Conservation (phyloP, 2,797 vertebrate species). For the Pteronotus mesoamericanus region DNA sequence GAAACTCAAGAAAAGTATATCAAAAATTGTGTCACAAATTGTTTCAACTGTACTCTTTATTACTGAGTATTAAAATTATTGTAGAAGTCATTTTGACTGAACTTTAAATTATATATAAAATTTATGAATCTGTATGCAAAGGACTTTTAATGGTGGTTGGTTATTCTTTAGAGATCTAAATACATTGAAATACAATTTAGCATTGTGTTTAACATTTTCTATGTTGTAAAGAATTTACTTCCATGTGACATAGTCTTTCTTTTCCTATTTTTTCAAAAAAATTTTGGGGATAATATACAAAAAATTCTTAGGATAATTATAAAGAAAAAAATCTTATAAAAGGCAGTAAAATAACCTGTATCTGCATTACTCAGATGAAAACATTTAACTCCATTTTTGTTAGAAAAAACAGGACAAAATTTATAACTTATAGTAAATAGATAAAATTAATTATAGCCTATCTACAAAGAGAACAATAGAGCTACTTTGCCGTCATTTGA, state of each 20-base stretch:
- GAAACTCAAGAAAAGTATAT: neutral
- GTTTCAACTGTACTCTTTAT: neutral
- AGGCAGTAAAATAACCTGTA: neutral
- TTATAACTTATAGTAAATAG: neutral
- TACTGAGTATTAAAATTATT: neutral
- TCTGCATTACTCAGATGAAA: neutral
- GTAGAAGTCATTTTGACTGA: neutral
- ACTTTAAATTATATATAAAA: neutral
- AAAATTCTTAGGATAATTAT: neutral
- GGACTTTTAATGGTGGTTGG: neutral
- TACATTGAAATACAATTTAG: neutral
- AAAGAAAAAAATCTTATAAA: neutral
- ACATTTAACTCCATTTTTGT: neutral
- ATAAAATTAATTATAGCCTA: neutral
- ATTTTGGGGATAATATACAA: neutral
- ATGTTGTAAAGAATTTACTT: neutral
- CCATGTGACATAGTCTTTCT: neutral
- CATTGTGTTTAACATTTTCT: neutral
- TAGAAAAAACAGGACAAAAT: neutral
- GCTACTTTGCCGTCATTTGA: neutral
- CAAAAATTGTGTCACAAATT: neutral
- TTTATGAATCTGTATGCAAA: neutral
- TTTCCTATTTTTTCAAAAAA: neutral
- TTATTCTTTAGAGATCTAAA: neutral
- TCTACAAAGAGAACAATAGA: neutral